phyloP scores from a whole-genome alignment of 1,140 invertebrate species.

The Conus ventricosus region DNA sequence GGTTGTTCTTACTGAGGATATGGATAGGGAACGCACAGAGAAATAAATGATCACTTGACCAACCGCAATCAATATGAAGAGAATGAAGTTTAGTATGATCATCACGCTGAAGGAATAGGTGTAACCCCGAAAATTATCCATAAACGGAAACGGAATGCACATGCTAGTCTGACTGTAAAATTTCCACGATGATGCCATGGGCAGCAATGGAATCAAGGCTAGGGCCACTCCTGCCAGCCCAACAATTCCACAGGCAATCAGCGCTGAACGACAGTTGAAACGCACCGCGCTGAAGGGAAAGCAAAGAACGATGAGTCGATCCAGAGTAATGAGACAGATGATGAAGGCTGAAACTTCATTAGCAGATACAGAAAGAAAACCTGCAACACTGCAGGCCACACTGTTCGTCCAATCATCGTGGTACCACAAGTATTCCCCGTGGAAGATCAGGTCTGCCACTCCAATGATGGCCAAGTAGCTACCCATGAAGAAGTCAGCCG shows the following conservation, averaged over 20 bases:
- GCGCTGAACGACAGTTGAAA: slow-evolving; percentile 32
- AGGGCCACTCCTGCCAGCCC: slow-evolving; percentile 40
- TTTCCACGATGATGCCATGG: slow-evolving; percentile 27
- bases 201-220: slow-evolving; percentile 36
- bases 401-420: slow-evolving; percentile 59
- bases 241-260: slow-evolving; percentile 1
- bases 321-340: slow-evolving; percentile 60
- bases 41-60: slow-evolving; percentile 50
- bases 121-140: slow-evolving; percentile 30
- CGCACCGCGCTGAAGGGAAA: slow-evolving; percentile 57
- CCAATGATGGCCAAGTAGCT: slow-evolving; percentile 65
- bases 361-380: slow-evolving; percentile 58
- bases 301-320: slow-evolving; percentile 56
- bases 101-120: slow-evolving; percentile 49
- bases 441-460: slow-evolving; percentile 55
- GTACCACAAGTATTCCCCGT: slow-evolving; percentile 56
- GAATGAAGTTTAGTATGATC: slow-evolving; percentile 48
- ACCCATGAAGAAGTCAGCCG: slow-evolving; percentile 66
- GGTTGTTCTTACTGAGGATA: slow-evolving; percentile 25
- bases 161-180: slow-evolving; percentile 53
- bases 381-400: slow-evolving; percentile 52
- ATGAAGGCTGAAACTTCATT: slow-evolving; percentile 60
- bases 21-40: slow-evolving; percentile 27
- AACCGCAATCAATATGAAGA: slow-evolving; percentile 47
- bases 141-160: slow-evolving; percentile 51